Evolutionary conservation across 2,888 invertebrate genomes (phyloP).

Genomic region (Apocheima hispidaria): DNA sequence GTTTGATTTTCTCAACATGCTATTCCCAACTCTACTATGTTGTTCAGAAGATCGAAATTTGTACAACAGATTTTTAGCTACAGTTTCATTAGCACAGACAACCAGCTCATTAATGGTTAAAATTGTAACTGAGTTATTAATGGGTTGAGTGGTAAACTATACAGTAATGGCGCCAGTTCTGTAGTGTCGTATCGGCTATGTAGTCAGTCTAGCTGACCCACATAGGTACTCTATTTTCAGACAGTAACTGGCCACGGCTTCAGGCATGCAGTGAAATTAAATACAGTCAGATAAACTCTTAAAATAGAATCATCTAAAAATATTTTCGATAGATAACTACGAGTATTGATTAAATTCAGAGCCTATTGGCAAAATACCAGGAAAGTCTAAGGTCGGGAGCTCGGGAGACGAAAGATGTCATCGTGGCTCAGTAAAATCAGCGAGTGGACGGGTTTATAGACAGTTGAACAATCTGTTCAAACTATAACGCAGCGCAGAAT

Average conservation of each 20-base stretch:
- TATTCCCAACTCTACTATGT: neutral
- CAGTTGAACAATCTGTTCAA: too few species aligned
- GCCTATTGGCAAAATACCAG: too few species aligned
- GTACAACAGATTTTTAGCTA: conserved; percentile 30
- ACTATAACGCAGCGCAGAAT: too few species aligned
- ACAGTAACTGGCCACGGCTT: conserved; percentile 42
- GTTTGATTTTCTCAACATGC: neutral
- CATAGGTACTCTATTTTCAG: conserved; percentile 62
- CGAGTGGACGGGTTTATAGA: too few species aligned
- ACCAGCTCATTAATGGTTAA: conserved; percentile 50
- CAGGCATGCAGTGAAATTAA: conserved; percentile 46
- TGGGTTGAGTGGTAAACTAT: conserved; percentile 38
- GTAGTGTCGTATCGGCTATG: conserved; percentile 26
- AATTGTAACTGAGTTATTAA: conserved; percentile 48
- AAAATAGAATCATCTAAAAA: conserved; percentile 4
- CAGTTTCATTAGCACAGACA: conserved; percentile 49
- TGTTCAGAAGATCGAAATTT: neutral
- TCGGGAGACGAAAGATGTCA: too few species aligned
- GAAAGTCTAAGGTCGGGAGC: too few species aligned
- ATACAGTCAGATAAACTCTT: conserved; percentile 46
- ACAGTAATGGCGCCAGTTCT: conserved; percentile 40
- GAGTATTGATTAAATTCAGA: too few species aligned
- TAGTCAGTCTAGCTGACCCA: conserved; percentile 62
- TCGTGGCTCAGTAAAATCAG: too few species aligned
- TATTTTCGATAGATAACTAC: neutral